phyloP scores from a whole-genome alignment of 2,797 vertebrate species.

The Notamacropus eugenii region DNA sequence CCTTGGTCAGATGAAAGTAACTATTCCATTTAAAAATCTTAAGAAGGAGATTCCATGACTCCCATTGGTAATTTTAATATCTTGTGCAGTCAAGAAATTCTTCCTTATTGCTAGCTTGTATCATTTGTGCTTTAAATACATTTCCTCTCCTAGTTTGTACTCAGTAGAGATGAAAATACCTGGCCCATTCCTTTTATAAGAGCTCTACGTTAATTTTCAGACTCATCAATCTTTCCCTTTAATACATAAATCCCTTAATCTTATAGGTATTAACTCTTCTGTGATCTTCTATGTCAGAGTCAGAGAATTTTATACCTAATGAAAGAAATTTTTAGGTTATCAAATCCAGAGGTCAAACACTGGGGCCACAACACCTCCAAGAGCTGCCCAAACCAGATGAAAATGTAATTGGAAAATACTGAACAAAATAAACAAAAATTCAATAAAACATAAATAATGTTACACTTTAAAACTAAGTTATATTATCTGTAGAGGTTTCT shows the following conservation, averaged over 20 bases:
- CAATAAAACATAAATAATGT: not conserved
- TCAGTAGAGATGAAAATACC: not conserved
- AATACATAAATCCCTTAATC: not conserved
- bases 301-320: not conserved
- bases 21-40: not conserved
- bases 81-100: not conserved
- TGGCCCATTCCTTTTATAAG: not conserved
- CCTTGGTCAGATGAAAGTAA: not conserved
- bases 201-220: not conserved
- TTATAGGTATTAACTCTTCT: not conserved
- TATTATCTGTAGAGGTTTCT: not conserved
- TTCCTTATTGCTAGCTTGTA: not conserved
- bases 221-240: not conserved
- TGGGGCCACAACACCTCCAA: not conserved
- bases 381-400: not conserved
- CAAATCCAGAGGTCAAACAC: not conserved
- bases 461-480: not conserved
- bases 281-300: not conserved
- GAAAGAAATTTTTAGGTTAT: not conserved
- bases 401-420: not conserved
- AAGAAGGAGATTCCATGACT: not conserved
- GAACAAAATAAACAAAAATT: not conserved
- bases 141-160: not conserved
- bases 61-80: not conserved
- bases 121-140: not conserved